A percentile compares a stretch with the other conserved stretches of the same genome.
phyloP scores from a whole-genome alignment of 2,113 vertebrate species.

The Nematolebias whitei region DNA sequence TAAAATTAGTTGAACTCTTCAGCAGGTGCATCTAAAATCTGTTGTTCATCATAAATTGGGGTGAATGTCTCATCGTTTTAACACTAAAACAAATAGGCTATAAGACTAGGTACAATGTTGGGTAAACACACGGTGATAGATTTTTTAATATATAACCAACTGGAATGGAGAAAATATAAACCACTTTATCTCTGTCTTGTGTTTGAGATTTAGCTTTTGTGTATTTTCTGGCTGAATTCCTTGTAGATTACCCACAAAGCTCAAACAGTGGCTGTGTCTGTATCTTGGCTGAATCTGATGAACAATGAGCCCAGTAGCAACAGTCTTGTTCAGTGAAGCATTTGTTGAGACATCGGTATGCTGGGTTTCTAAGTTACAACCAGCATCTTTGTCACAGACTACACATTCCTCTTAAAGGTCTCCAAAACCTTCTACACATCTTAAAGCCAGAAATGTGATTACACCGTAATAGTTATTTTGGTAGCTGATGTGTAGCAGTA shows the following conservation, averaged over 20 bases:
- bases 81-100: conserved; percentile 3
- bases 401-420: too few species aligned
- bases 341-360: conserved; percentile 27
- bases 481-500: too few species aligned
- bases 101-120: not conserved
- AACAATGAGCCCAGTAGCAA: not conserved
- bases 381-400: not conserved
- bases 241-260: too few species aligned
- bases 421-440: too few species aligned
- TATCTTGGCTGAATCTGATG: conserved; percentile 3
- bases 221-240: conserved; percentile 18
- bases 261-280: conserved; percentile 8
- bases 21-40: conserved; percentile 12
- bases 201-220: conserved; percentile 20
- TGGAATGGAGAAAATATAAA: not conserved
- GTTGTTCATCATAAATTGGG: conserved; percentile 16
- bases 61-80: not conserved
- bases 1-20: conserved; percentile 14
- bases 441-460: too few species aligned
- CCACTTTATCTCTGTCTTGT: conserved; percentile 2
- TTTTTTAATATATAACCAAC: not conserved
- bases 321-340: not conserved
- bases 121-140: not conserved
- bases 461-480: too few species aligned
- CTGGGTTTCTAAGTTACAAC: not conserved